Evolutionary conservation across 1,140 invertebrate species (phyloP).

Genomic region (Dendroctonus ponderosae): DNA sequence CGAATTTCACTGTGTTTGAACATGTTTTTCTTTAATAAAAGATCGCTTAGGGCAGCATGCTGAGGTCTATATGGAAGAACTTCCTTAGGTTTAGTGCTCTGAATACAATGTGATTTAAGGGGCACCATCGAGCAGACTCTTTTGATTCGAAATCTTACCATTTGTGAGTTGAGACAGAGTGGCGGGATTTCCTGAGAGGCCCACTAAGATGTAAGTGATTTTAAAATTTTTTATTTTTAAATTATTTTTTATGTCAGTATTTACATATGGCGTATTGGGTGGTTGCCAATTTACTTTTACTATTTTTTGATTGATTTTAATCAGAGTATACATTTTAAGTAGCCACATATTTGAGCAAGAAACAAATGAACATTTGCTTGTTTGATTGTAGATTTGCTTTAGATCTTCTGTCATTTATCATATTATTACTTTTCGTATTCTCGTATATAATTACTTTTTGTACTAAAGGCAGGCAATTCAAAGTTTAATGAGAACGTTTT

Average conservation of each 20-base stretch:
- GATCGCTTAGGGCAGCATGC: neutral
- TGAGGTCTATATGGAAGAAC: neutral
- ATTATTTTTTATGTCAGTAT: neutral
- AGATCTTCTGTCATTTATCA: neutral
- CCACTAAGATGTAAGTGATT: slow-evolving; percentile 21
- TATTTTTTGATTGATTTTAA: too few relatives aligned
- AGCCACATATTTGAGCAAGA: slow-evolving; percentile 1
- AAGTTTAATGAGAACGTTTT: too few relatives aligned
- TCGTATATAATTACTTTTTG: too few relatives aligned
- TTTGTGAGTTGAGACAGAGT: slow-evolving; percentile 12
- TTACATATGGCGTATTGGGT: too few relatives aligned
- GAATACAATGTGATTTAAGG: slow-evolving; percentile 1
- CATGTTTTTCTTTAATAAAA: slow-evolving; percentile 4
- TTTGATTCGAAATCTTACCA: neutral
- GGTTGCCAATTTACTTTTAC: slow-evolving; percentile 1
- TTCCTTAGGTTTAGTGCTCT: neutral
- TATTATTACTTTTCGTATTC: neutral
- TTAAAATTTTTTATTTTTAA: neutral
- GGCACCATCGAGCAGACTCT: neutral
- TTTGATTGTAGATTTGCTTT: neutral
- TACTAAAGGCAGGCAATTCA: too few relatives aligned
- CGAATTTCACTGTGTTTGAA: neutral
- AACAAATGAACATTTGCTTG: neutral
- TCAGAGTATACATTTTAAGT: neutral
- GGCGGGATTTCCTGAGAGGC: slow-evolving; percentile 10